Conservation (phyloP, 2,113 vertebrate species). For the Carlito syrichta region DNA sequence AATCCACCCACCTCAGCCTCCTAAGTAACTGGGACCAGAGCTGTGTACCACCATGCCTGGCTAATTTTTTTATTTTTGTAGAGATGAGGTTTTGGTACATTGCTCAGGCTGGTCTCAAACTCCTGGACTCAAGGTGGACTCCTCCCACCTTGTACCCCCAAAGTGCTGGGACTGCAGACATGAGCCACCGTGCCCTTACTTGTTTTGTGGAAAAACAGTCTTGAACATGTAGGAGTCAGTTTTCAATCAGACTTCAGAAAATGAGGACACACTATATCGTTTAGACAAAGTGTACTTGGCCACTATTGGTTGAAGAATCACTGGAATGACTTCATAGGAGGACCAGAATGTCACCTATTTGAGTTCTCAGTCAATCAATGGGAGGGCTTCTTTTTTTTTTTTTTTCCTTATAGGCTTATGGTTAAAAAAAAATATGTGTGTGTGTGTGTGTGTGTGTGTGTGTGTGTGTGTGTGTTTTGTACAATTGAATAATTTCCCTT, state of each 20-base stretch:
- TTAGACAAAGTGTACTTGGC: not conserved
- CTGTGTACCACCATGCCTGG: too few relatives aligned
- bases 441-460: too few relatives aligned
- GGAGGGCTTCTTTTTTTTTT: slow-evolving; percentile 32
- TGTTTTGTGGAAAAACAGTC: not conserved
- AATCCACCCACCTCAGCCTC: too few relatives aligned
- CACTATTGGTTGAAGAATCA: not conserved
- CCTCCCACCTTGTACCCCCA: too few relatives aligned
- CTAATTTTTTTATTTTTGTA: too few relatives aligned
- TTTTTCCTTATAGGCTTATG: not conserved
- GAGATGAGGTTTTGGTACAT: too few relatives aligned
- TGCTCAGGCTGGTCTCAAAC: too few relatives aligned
- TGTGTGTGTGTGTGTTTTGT: too few relatives aligned
- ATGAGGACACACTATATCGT: not conserved
- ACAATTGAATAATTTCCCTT: not conserved
- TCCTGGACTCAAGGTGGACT: too few relatives aligned
- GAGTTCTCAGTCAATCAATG: not conserved
- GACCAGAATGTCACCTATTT: not conserved
- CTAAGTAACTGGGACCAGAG: too few relatives aligned
- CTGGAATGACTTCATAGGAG: not conserved
- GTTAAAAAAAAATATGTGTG: not conserved
- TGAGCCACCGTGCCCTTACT: too few relatives aligned
- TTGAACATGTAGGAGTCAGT: not conserved
- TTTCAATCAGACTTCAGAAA: not conserved
- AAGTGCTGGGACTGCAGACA: too few relatives aligned